phyloP scores from a whole-genome alignment of 2,113 vertebrate species.

The Morone saxatilis region DNA sequence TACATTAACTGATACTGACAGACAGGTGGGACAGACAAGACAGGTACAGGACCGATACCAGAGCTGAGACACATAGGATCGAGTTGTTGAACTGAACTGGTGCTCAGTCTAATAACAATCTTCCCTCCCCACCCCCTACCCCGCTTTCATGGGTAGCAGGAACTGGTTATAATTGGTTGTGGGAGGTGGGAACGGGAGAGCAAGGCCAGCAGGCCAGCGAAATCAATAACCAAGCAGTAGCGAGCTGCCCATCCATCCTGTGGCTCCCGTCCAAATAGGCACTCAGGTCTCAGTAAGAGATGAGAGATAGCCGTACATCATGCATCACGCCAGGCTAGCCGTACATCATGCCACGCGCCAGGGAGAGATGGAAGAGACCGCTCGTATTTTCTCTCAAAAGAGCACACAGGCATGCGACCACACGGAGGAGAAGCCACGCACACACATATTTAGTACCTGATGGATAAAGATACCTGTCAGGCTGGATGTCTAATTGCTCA shows the following conservation, averaged over 20 bases:
- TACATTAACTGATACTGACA: constrained; percentile 32
- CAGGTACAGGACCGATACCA: constrained; percentile 20
- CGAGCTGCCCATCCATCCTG: constrained; percentile 70
- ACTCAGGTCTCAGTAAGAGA: constrained; percentile 63
- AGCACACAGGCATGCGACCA: background rate
- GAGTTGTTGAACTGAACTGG: background rate
- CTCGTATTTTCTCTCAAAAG: constrained; percentile 29
- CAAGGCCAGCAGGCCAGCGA: constrained; percentile 59
- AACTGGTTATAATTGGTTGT: constrained; percentile 73
- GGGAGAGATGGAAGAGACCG: constrained; percentile 19
- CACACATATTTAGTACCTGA: constrained; percentile 52
- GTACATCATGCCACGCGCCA: constrained; percentile 66
- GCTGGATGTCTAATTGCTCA: constrained; percentile 46
- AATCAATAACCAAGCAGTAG: constrained; percentile 75
- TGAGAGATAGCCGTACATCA: constrained; percentile 68
- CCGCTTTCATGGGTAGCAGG: constrained; percentile 41
- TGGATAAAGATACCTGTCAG: constrained; percentile 71
- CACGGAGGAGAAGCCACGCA: constrained; percentile 1
- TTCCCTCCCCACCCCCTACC: background rate
- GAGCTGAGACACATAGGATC: constrained; percentile 4
- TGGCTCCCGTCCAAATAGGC: constrained; percentile 67
- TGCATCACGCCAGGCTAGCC: constrained; percentile 55
- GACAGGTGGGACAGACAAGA: constrained; percentile 18
- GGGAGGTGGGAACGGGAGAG: constrained; percentile 49
- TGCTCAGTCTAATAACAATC: constrained; percentile 26